These are phyloP conservation scores for Callimorpha dominula DNA, from an alignment of 2,888 invertebrate genomes.

Conservation along the genomic window DNA sequence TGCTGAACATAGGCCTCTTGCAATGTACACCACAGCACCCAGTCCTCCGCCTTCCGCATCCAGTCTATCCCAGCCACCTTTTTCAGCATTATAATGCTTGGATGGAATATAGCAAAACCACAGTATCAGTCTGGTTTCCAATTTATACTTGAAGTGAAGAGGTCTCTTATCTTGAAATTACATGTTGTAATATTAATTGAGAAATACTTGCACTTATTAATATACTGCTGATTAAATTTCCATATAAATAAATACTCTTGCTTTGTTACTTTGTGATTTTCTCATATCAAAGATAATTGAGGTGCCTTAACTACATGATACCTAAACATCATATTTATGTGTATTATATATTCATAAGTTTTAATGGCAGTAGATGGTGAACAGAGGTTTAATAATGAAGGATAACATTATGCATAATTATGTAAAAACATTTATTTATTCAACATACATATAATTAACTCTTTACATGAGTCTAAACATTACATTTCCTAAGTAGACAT, in stretches of 20 bases:
- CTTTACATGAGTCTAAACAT: background rate
- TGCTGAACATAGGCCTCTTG: too few species aligned
- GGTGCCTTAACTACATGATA: too few species aligned
- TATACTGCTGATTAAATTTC: background rate
- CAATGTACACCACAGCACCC: too few species aligned
- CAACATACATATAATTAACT: background rate
- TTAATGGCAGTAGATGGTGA: background rate
- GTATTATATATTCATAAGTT: background rate
- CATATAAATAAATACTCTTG: background rate
- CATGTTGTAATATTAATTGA: background rate
- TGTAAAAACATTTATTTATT: too few species aligned
- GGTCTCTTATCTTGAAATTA: background rate
- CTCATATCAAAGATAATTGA: too few species aligned
- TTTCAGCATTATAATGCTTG: too few species aligned
- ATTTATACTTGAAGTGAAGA: too few species aligned
- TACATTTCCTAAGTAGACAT: background rate
- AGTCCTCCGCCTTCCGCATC: too few species aligned
- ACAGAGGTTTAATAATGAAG: background rate
- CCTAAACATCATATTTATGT: too few species aligned
- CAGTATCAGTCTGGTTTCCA: too few species aligned
- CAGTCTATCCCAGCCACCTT: too few species aligned
- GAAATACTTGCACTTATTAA: background rate
- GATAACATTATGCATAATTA: background rate
- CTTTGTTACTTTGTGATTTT: background rate
- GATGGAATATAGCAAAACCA: too few species aligned